A percentile compares a stretch with the other conserved stretches of the same genome.
These are phyloP conservation scores for Chamaea fasciata DNA, from an alignment of 2,113 vertebrate genomes.

Conservation along the genomic window DNA sequence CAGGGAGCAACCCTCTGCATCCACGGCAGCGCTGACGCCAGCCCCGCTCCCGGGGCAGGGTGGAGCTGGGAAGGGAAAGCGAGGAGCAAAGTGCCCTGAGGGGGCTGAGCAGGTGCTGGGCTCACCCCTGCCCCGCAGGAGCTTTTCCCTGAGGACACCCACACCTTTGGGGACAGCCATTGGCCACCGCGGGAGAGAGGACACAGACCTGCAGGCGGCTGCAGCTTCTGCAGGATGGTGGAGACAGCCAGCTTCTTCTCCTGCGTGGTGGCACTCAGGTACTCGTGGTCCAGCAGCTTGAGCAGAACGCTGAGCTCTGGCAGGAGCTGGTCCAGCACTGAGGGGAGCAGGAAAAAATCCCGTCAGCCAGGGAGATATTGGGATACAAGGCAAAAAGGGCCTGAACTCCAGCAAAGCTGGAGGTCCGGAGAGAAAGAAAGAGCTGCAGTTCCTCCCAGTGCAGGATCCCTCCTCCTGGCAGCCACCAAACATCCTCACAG, in stretches of 20 bases:
- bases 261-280: conserved; percentile 84
- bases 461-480: neutral
- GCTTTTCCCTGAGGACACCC: neutral
- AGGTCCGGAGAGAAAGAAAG: neutral
- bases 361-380: fast-evolving
- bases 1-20: neutral
- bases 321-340: conserved; percentile 89
- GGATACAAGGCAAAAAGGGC: neutral
- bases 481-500: fast-evolving
- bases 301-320: conserved; percentile 86
- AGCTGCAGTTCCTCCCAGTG: neutral
- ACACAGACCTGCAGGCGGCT: conserved; percentile 81
- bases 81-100: neutral
- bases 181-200: fast-evolving
- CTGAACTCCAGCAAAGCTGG: neutral
- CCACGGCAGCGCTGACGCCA: neutral
- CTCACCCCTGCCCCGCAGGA: neutral
- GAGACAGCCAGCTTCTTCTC: conserved; percentile 91
- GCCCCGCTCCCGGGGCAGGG: neutral
- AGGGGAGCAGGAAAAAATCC: neutral
- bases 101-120: neutral
- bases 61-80: neutral
- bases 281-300: conserved; percentile 91
- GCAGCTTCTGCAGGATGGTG: conserved; percentile 85
- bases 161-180: neutral